Evolutionary conservation across 2,888 invertebrate species (phyloP).

Genomic region (Eristalis arbustorum): DNA sequence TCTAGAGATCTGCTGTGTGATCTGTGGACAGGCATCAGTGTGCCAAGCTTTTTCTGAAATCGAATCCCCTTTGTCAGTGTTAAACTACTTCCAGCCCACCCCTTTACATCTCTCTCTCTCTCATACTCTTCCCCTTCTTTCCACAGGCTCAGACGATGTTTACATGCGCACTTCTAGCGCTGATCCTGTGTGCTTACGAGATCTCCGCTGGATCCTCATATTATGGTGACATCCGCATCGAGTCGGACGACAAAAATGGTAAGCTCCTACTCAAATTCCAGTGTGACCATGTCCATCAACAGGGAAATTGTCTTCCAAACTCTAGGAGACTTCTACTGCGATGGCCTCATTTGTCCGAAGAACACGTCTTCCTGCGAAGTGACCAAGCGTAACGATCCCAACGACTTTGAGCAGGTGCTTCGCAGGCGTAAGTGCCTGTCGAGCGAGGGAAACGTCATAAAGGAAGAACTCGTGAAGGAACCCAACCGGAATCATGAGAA

Average conservation of each 20-base stretch:
- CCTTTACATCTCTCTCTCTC: too few relatives aligned
- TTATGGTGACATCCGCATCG: background rate
- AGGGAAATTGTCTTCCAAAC: background rate
- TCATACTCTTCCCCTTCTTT: background rate
- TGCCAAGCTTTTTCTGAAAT: too few relatives aligned
- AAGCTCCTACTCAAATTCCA: background rate
- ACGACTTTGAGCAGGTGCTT: constrained; percentile 13
- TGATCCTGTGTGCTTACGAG: background rate
- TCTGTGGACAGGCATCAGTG: too few relatives aligned
- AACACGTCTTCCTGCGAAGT: constrained; percentile 15
- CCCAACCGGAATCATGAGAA: background rate
- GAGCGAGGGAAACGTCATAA: background rate
- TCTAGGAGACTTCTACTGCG: constrained; percentile 39
- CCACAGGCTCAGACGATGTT: background rate
- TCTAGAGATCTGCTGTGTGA: too few relatives aligned
- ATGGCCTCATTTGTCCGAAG: constrained; percentile 37
- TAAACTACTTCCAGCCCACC: too few relatives aligned
- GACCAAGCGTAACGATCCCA: constrained; percentile 33
- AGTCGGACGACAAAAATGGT: background rate
- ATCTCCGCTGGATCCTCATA: background rate
- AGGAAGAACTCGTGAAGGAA: constrained; percentile 5
- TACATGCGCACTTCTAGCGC: background rate
- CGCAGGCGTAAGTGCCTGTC: constrained; percentile 22
- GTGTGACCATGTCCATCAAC: too few relatives aligned
- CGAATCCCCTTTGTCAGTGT: too few relatives aligned